Evolutionary conservation across 2,888 invertebrate species (phyloP), one percentile per base, ranked within the genome.

Genomic region (Acanthosepion esculentum): DNA sequence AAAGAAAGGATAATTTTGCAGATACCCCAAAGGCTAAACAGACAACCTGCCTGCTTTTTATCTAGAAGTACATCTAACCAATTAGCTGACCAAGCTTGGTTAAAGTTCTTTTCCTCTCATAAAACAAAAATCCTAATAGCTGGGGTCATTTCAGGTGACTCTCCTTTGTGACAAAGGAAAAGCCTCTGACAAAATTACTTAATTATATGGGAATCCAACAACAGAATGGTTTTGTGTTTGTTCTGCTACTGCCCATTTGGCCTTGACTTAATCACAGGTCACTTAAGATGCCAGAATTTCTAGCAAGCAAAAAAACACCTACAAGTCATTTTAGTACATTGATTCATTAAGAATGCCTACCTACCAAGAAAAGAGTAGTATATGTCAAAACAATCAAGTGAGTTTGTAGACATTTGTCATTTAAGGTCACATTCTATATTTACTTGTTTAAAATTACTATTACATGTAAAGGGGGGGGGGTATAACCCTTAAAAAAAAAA

Each of bases 211-310:
- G 78, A 78, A 78, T 33, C 33, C n/a, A 78, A 78, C 78, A 78
- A 33, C 12, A 78, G n/a, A 78, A 78, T 78, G n/a, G 78, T 78
- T 78, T 78, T 10, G 12, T 33, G n/a, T n/a, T 12, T 78, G 78
- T 33, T 33, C 78, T 78, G n/a, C 78, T 78, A n/a, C 10, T 12
- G 78, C 15, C 78, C 15, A 78, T 78, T 78, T 78, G 78, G 12
- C 78, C 78, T 78, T 78, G 78, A 78, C 78, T 78, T 78, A 78
- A 33, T 78, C n/a, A 78, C 78, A 78, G 78, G 78, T 78, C 78
- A 78, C 12, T 78, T n/a, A 78, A 78, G 78, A 78, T n/a, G n/a
- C 15, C 78, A 78, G n/a, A 78, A 78, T 78, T n/a, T 78, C 78
- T 33, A 15, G n/a, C n/a, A 78, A 23, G n/a, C n/a, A 78, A 78